Evolutionary conservation across 2,797 vertebrate genomes (phyloP).

Genomic region (Coccyzus lansbergi): DNA sequence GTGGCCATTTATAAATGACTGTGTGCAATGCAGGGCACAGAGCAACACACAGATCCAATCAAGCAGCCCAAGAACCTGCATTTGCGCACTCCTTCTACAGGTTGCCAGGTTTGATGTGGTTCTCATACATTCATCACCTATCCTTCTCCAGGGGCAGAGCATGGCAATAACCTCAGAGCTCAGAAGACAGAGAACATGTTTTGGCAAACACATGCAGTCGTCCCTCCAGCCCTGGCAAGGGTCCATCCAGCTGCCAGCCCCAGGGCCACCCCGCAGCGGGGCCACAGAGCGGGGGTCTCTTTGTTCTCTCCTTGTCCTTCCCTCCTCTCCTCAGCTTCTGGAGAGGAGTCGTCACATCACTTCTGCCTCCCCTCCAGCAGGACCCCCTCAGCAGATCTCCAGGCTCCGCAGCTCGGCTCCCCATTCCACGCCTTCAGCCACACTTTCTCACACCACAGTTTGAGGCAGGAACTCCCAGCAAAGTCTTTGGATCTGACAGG

Average conservation of each 20-base stretch:
- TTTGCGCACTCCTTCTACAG: neutral
- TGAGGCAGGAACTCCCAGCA: neutral
- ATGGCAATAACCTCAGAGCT: neutral
- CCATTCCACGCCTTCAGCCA: neutral
- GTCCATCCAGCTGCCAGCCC: neutral
- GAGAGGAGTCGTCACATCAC: fast-evolving
- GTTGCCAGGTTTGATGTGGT: neutral
- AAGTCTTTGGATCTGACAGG: neutral
- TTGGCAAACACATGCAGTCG: fast-evolving
- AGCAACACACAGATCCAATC: neutral
- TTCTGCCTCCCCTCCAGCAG: neutral
- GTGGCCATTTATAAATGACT: neutral
- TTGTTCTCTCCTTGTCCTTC: neutral
- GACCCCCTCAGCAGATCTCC: neutral
- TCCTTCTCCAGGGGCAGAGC: neutral
- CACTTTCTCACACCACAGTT: neutral
- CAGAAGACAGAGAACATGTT: neutral
- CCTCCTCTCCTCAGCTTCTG: neutral
- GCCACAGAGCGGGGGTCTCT: neutral
- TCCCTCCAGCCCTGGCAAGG: neutral
- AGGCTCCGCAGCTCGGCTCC: neutral
- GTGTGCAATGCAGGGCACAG: neutral
- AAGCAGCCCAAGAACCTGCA: neutral
- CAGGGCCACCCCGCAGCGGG: neutral
- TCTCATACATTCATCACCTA: neutral